phyloP scores from a whole-genome alignment of 2,888 invertebrate genomes.

The Xestia ashworthii region DNA sequence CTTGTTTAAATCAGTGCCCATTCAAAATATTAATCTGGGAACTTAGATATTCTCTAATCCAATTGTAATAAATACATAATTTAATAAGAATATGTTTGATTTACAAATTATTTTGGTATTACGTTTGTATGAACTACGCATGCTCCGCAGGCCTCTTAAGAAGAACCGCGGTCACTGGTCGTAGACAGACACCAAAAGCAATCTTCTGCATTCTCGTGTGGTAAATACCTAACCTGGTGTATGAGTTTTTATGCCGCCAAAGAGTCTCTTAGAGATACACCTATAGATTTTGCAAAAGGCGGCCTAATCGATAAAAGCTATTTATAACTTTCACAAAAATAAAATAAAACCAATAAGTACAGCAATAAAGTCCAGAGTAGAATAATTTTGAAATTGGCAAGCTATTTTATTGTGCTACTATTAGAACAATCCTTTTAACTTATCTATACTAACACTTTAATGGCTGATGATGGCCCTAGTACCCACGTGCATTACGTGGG shows the following conservation, averaged over 20 bases:
- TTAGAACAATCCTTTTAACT: conserved; percentile 51
- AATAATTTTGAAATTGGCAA: conserved; percentile 12
- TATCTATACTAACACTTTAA: conserved; percentile 50
- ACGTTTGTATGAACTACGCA: no score
- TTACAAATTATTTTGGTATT: no score
- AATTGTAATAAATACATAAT: no score
- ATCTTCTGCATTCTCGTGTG: no score
- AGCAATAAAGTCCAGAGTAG: background rate
- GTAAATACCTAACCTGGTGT: no score
- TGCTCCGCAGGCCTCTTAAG: no score
- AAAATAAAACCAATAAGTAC: background rate
- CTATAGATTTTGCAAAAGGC: background rate
- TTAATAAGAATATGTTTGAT: no score
- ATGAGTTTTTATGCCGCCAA: no score
- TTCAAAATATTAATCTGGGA: no score
- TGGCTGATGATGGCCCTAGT: conserved; percentile 27
- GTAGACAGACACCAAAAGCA: background rate
- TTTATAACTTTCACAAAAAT: background rate
- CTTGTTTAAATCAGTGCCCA: no score
- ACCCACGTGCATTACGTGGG: conserved; percentile 15
- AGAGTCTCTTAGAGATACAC: no score
- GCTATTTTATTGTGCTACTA: conserved; percentile 31
- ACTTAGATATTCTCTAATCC: no score
- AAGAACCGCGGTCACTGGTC: background rate
- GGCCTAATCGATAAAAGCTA: background rate